Evolutionary conservation across 2,888 invertebrate species (phyloP), one percentile per base, ranked within the genome.

Genomic region (Smittia sp.): DNA sequence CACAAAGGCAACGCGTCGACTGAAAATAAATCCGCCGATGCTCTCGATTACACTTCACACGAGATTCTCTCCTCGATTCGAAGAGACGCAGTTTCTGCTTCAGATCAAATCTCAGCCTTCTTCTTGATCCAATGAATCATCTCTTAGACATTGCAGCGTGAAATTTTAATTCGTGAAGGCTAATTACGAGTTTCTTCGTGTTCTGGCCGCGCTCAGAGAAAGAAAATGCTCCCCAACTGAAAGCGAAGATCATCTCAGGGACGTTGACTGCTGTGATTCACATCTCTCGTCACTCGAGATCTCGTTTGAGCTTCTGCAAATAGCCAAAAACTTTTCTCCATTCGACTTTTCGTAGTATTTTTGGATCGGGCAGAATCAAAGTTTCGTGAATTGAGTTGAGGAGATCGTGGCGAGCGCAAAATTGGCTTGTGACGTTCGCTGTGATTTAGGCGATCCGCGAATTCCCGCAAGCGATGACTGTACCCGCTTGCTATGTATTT

Each of bases 151-250:
- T 62, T 13, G 62, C 62, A 7, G 62, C 62, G 62, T 24, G 11
- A 24, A 62, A 62, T 62, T 67, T 67, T 67, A 32, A n/a, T 22
- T 41, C 68, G 41, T 68, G 46, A 68, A 68, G 68, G 68, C 68
- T 52, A 41, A 68, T 68, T 68, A 68, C 68, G 15, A 68, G 68
- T 24, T 68, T 68, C 68, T 68, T 68, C 46, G 15, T 41, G 13
- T 20, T 67, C 20, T 32, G 9, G 46, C 2, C 11, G 15, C n/a
- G n/a, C n/a, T n/a, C n/a, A n/a, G n/a, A n/a, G n/a, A n/a, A n/a
- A n/a, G n/a, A n/a, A n/a, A 15, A 46, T 46, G 15, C 11, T 46
- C n/a, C 4, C 46, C 4, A 46, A 11, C 11, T 46, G 46, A 32
- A 32, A 15, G 46, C 15, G 46, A 46, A 46, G 15, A 46, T 46